Evolutionary conservation across 2,797 vertebrate species (phyloP), one percentile per base, ranked within the genome.

Genomic region (Clarias pachynema): DNA sequence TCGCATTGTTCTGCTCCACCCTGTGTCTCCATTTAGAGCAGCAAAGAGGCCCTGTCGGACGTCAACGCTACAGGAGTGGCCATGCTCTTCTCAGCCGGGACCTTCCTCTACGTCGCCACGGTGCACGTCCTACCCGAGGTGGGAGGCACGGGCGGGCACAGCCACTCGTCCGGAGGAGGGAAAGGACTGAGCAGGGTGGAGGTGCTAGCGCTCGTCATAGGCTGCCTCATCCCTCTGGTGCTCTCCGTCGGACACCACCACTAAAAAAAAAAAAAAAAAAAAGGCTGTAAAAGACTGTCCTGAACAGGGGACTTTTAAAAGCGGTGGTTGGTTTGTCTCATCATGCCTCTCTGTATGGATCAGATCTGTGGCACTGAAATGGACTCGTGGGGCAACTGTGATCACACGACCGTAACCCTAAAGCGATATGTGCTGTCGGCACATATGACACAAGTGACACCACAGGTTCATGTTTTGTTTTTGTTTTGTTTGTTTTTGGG

Each of bases 41-140:
- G 98, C 92, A 99, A 98, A 93, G 97, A 99, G 94, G 98, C 97
- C 4, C 95, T 99, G 87, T 99, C 97, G 10, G 95, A 99, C 85
- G 95, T 99, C 90, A 99, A 99, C 57, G 98, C 98, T 93, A 99
- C 98, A 0, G 98, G 98, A 44, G 97, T 99, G 40, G 98, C 98
- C 92, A 99, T 99, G 98, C 96, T 99, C 65, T 99, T 99, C 93
- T 99, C 98, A 44, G 98, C 98, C 0, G 98, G 98, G 85, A 99
- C 98, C 88, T 99, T 99, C 94, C 96, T 99, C 57, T 99, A 99
- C 4, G 98, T 99, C 88, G 98, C 98, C 91, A 99, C 98, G 2
- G 98, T 99, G 53, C 98, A 99, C 0, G 98, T 99, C 86, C 97
- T 99, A 53, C 98, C 98, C 0, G 98, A 99, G 94, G 98, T 99